A percentile compares a stretch with the other conserved stretches of the same genome.
Evolutionary conservation across 2,113 vertebrate genomes (phyloP).

Genomic region (Pomatorhinus ruficollis): DNA sequence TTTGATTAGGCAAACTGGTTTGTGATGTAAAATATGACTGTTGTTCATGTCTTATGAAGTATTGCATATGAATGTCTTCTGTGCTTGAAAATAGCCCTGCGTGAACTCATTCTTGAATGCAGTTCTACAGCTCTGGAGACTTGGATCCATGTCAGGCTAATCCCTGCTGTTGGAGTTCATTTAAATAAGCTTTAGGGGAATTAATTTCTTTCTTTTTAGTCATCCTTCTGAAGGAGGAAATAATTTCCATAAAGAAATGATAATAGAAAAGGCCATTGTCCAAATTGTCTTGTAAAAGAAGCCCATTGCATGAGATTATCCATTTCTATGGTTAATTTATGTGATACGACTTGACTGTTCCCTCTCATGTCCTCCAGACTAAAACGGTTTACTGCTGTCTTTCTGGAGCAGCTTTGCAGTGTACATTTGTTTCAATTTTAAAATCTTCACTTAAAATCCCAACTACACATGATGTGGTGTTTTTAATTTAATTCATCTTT

Average conservation of each 20-base stretch:
- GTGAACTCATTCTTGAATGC: not conserved
- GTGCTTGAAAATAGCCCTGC: not conserved
- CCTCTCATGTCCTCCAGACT: not conserved
- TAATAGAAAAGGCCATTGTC: not conserved
- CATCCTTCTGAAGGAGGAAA: not conserved
- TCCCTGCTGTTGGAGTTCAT: not conserved
- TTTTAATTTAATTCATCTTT: not conserved
- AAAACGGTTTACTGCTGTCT: not conserved
- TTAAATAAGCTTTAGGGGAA: not conserved
- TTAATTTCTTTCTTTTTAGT: not conserved
- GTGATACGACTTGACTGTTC: not conserved
- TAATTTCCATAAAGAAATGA: not conserved
- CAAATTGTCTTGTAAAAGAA: not conserved
- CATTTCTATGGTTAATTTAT: not conserved
- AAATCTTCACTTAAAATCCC: not conserved
- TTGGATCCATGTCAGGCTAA: not conserved
- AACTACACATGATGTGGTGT: accelerated
- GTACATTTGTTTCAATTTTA: not conserved
- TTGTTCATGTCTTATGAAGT: not conserved
- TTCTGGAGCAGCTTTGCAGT: not conserved
- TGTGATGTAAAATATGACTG: not conserved
- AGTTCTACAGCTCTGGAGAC: not conserved
- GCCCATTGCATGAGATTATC: not conserved
- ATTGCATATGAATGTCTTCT: not conserved
- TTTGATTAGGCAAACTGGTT: not conserved